phyloP scores from a whole-genome alignment of 2,113 vertebrate species.

The Ameiurus melas region DNA sequence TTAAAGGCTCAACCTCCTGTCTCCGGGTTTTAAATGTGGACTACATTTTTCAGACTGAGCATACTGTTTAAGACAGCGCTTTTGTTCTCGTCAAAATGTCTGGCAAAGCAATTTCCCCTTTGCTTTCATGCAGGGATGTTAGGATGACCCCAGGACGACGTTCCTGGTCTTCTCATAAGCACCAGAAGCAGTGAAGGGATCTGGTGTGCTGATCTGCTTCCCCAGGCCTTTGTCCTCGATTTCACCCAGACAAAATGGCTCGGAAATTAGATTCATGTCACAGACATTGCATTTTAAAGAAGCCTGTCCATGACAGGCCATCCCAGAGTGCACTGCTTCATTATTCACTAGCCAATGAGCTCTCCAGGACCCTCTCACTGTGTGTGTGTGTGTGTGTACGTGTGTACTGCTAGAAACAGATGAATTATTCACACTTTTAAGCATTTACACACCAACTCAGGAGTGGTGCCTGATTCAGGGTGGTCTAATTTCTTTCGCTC shows the following conservation, averaged over 20 bases:
- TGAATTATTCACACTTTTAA: constrained; percentile 84
- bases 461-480: constrained; percentile 66
- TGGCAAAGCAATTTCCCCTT: constrained; percentile 37
- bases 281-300: constrained; percentile 66
- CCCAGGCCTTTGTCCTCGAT: constrained; percentile 62
- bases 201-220: constrained; percentile 49
- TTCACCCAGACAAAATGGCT: constrained; percentile 66
- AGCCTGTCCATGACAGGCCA: constrained; percentile 50
- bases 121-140: constrained; percentile 28
- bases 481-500: constrained; percentile 35
- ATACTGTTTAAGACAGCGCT: constrained; percentile 17
- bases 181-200: constrained; percentile 32
- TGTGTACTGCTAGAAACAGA: constrained; percentile 62
- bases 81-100: constrained; percentile 33
- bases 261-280: constrained; percentile 68
- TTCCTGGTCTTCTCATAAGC: constrained; percentile 33
- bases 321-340: constrained; percentile 61
- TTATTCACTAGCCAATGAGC: constrained; percentile 71
- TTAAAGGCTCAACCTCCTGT: constrained; percentile 18
- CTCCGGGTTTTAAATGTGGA: constrained; percentile 22
- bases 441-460: constrained; percentile 76
- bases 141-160: constrained; percentile 27
- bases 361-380: constrained; percentile 65
- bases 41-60: constrained; percentile 25
- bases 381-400: constrained; percentile 26